Evolutionary conservation across 2,797 vertebrate genomes (phyloP).

Genomic region (Xiphorhynchus erythropygius): DNA sequence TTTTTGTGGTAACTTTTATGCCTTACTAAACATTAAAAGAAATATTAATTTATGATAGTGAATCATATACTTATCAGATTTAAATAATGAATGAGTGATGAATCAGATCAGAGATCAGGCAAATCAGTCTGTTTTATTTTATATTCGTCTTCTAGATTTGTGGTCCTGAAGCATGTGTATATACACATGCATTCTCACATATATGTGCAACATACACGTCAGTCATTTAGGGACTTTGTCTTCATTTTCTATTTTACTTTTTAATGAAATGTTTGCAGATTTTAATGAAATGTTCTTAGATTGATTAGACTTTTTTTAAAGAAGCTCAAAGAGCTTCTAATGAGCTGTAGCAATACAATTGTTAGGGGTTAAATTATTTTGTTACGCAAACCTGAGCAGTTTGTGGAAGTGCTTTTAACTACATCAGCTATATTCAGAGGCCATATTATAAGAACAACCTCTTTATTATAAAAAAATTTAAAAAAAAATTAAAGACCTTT

Average conservation of each 20-base stretch:
- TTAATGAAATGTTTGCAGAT: background rate
- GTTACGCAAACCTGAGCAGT: background rate
- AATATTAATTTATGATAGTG: background rate
- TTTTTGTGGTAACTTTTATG: background rate
- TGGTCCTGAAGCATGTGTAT: background rate
- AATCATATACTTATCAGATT: background rate
- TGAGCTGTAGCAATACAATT: background rate
- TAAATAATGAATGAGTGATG: background rate
- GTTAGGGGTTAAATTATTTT: background rate
- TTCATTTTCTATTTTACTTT: background rate
- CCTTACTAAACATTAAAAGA: background rate
- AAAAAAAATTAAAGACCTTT: background rate
- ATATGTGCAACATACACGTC: background rate
- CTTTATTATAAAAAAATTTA: background rate
- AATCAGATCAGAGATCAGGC: background rate
- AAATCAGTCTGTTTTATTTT: background rate
- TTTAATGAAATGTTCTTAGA: background rate
- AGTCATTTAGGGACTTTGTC: background rate
- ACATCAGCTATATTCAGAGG: background rate
- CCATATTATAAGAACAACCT: background rate
- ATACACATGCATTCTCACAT: rapidly evolving
- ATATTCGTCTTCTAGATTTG: background rate
- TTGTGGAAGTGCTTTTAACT: background rate
- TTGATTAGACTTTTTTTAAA: background rate
- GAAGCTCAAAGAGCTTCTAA: background rate